phyloP scores from a whole-genome alignment of 2,888 invertebrate species.

The Ophonus ardosiacus region DNA sequence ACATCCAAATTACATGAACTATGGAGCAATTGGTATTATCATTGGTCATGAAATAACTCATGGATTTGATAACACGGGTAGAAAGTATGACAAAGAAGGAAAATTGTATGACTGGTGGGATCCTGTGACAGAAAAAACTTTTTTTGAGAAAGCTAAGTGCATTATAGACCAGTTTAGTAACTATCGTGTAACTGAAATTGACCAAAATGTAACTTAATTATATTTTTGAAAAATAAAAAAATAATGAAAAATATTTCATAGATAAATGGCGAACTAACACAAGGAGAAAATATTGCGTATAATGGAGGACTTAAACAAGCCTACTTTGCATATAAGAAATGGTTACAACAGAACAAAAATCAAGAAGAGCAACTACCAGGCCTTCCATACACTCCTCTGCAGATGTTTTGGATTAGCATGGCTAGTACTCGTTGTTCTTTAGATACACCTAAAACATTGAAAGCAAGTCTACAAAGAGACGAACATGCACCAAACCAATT shows the following conservation, averaged over 20 bases:
- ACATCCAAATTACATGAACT: conserved; percentile 95
- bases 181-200: conserved; percentile 88
- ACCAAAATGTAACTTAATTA: conserved; percentile 26
- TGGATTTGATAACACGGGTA: conserved; percentile 92
- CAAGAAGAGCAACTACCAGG: conserved; percentile 70
- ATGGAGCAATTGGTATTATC: no score
- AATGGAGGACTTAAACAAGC: conserved; percentile 96
- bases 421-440: conserved; percentile 94
- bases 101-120: conserved; percentile 94
- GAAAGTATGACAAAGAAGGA: conserved; percentile 94
- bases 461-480: conserved; percentile 88
- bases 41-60: conserved; percentile 96
- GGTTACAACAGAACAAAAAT: conserved; percentile 78
- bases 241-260: conserved; percentile 71
- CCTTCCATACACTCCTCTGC: conserved; percentile 6
- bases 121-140: conserved; percentile 87
- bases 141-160: conserved; percentile 80
- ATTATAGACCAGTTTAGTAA: conserved; percentile 96
- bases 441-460: conserved; percentile 82
- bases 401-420: conserved; percentile 80
- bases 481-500: conserved; percentile 83
- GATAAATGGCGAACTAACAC: conserved; percentile 94
- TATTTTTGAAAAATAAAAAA: no score
- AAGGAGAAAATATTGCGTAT: conserved; percentile 97
- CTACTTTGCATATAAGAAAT: conserved; percentile 87